Percentiles rank a stretch among this genome's conserved stretches.
These are phyloP conservation scores for Tokudaia muenninki DNA, from an alignment of 2,797 vertebrate genomes.

Conservation along the genomic window DNA sequence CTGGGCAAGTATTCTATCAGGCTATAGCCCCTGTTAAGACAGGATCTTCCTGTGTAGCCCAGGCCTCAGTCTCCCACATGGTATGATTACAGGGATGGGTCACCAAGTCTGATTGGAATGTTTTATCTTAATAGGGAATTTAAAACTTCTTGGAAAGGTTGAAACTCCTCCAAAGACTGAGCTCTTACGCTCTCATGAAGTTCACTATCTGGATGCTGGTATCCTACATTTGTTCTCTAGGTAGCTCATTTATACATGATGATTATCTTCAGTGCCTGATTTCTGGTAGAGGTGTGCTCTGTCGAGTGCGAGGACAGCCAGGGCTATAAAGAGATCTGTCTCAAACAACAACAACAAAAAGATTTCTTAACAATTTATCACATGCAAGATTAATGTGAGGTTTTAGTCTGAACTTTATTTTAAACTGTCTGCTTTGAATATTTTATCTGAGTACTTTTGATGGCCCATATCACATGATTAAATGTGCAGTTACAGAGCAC, in stretches of 20 bases:
- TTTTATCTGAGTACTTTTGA: not conserved
- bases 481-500: accelerated
- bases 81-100: not conserved
- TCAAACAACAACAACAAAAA: not conserved
- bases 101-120: not conserved
- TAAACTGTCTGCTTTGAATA: not conserved
- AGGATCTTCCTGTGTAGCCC: not conserved
- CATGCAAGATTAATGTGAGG: not conserved
- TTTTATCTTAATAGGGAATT: not conserved
- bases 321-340: not conserved
- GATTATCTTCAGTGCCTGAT: not conserved
- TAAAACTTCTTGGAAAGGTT: not conserved
- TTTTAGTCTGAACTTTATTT: not conserved
- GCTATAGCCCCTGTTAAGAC: not conserved
- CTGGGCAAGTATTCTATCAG: not conserved
- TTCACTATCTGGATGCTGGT: not conserved
- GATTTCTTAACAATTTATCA: not conserved
- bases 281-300: not conserved
- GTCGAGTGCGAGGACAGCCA: not conserved
- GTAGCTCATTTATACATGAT: accelerated
- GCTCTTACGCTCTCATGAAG: not conserved
- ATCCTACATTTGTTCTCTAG: not conserved
- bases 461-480: not conserved
- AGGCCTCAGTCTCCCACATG: not conserved
- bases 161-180: not conserved